These are phyloP conservation scores for Muscina levida DNA, from an alignment of 2,888 invertebrate genomes.

Conservation along the genomic window DNA sequence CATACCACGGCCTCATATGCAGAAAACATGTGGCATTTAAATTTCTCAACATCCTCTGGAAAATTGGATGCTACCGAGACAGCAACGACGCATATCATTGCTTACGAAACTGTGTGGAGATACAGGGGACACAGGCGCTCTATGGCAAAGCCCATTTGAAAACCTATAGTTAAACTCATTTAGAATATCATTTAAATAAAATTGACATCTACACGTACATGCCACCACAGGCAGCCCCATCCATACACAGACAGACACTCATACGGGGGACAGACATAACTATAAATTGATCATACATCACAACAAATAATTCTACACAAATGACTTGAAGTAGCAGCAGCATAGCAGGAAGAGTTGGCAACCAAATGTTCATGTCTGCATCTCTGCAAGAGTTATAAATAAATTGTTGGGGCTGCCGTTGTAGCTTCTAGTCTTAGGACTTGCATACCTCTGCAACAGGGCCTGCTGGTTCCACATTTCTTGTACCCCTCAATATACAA, in stretches of 20 bases:
- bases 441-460: not conserved
- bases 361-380: not conserved
- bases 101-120: not conserved
- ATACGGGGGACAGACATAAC: not conserved
- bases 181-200: slow-evolving; percentile 56
- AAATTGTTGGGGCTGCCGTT: slow-evolving; percentile 17
- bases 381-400: slow-evolving; percentile 7
- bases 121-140: not conserved
- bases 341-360: not conserved
- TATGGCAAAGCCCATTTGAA: not conserved
- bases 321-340: not conserved
- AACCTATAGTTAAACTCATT: slow-evolving; percentile 50
- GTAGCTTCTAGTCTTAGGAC: not conserved
- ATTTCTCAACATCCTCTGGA: slow-evolving; percentile 3
- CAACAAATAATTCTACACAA: slow-evolving; percentile 5
- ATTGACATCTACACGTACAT: slow-evolving; percentile 44
- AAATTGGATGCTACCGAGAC: not conserved
- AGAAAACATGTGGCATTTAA: slow-evolving; percentile 4
- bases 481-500: not conserved
- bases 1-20: not conserved
- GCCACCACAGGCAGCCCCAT: not conserved
- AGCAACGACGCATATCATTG: not conserved
- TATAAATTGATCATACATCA: slow-evolving; percentile 29
- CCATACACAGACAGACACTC: not conserved
- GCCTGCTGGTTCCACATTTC: too few relatives aligned